phyloP scores from a whole-genome alignment of 2,888 invertebrate species.

The Papilio protenor region DNA sequence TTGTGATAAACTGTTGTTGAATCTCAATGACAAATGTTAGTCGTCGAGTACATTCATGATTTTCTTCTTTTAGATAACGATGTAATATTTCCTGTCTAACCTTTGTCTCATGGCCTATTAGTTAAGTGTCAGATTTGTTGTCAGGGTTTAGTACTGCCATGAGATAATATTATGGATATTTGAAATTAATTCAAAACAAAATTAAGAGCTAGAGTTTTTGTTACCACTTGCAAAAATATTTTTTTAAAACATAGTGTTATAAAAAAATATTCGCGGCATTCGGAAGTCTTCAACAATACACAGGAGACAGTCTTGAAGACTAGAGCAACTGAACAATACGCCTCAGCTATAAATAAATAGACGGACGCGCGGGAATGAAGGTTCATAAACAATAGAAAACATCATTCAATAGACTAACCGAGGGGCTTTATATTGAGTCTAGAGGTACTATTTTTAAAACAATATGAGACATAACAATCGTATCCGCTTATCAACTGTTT shows the following conservation, averaged over 20 bases:
- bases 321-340: constrained; percentile 15
- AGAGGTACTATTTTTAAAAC: constrained; percentile 7
- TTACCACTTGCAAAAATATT: too few relatives aligned
- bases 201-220: neutral
- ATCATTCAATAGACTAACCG: constrained; percentile 24
- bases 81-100: neutral
- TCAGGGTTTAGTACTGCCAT: neutral
- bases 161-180: neutral
- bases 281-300: constrained; percentile 1
- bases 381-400: constrained; percentile 40
- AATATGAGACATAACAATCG: constrained; percentile 1
- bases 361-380: constrained; percentile 32
- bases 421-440: constrained; percentile 8
- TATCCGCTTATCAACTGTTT: neutral
- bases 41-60: neutral
- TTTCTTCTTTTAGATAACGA: neutral
- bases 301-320: constrained; percentile 7
- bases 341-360: constrained; percentile 37
- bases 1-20: neutral
- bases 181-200: neutral
- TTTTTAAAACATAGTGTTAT: too few relatives aligned
- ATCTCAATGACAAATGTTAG: constrained; percentile 7
- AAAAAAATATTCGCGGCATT: neutral
- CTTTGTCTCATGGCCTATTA: neutral
- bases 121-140: neutral